These are phyloP conservation scores for Aspidiotus destructor DNA, from an alignment of 2,888 invertebrate species.

Conservation along the genomic window DNA sequence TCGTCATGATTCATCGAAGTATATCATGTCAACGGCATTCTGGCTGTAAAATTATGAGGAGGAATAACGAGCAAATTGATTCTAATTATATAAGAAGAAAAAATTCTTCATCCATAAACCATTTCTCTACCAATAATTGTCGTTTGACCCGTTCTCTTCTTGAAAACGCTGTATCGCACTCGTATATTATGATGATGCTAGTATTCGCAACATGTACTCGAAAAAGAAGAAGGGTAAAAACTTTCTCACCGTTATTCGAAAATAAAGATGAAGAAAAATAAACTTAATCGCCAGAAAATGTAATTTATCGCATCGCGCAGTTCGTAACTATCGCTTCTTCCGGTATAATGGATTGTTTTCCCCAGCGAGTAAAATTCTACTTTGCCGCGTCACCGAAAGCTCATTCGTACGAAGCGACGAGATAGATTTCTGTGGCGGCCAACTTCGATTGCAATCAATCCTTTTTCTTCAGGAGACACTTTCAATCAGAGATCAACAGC, in stretches of 20 bases:
- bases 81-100: no score
- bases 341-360: slow-evolving; percentile 29
- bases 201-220: no score
- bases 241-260: slow-evolving; percentile 6
- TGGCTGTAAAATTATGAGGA: no score
- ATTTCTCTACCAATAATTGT: no score
- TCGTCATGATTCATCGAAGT: no score
- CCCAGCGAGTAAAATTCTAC: slow-evolving; percentile 11
- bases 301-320: slow-evolving; percentile 27
- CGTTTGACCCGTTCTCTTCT: no score
- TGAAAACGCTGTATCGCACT: no score
- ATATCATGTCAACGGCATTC: no score
- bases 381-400: slow-evolving; percentile 1
- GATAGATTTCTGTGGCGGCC: slow-evolving; percentile 14
- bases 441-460: slow-evolving; percentile 29
- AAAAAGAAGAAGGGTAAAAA: background rate
- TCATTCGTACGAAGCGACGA: background rate
- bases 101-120: no score
- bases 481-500: slow-evolving; percentile 33
- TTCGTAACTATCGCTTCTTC: slow-evolving; percentile 11
- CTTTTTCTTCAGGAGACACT: slow-evolving; percentile 23
- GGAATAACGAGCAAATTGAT: no score
- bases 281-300: slow-evolving; percentile 23
- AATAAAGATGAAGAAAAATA: slow-evolving; percentile 20
- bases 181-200: no score